Evolutionary conservation across 2,113 vertebrate species (phyloP).

Genomic region (Caracal caracal): DNA sequence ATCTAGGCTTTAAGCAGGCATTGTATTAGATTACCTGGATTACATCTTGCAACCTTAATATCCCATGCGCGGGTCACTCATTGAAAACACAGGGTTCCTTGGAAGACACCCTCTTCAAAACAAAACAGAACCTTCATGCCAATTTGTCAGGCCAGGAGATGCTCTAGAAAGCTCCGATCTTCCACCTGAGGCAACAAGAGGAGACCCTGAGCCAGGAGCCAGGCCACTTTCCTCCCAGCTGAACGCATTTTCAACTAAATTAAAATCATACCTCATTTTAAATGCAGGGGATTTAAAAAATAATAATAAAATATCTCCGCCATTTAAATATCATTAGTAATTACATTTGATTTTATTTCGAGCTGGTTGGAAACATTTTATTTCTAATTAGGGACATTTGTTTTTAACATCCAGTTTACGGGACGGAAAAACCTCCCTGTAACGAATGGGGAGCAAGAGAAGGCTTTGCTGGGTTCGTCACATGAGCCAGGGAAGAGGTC

Average conservation of each 20-base stretch:
- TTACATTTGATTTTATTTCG: slow-evolving; percentile 79
- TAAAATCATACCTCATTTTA: slow-evolving; percentile 74
- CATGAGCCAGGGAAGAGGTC: background rate
- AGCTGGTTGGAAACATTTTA: slow-evolving; percentile 69
- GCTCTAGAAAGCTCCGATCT: fast-evolving
- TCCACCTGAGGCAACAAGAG: fast-evolving
- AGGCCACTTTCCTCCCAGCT: background rate
- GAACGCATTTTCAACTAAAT: background rate
- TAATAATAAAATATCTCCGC: slow-evolving; percentile 67
- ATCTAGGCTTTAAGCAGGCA: background rate
- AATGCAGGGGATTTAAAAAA: slow-evolving; percentile 56
- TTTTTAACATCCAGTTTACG: slow-evolving; percentile 62
- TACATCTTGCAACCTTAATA: too few species aligned
- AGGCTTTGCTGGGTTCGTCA: fast-evolving
- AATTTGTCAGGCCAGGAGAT: background rate
- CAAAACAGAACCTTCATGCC: too few species aligned
- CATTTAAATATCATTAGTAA: slow-evolving; percentile 80
- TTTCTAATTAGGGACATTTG: slow-evolving; percentile 79
- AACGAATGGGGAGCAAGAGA: fast-evolving
- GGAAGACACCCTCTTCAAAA: fast-evolving
- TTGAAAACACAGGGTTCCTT: background rate
- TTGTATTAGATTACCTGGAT: background rate
- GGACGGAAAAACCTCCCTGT: background rate
- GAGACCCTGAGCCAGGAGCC: background rate
- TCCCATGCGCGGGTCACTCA: background rate